Conservation (phyloP, 1,140 invertebrate species). For the Bilobella aurantiaca region DNA sequence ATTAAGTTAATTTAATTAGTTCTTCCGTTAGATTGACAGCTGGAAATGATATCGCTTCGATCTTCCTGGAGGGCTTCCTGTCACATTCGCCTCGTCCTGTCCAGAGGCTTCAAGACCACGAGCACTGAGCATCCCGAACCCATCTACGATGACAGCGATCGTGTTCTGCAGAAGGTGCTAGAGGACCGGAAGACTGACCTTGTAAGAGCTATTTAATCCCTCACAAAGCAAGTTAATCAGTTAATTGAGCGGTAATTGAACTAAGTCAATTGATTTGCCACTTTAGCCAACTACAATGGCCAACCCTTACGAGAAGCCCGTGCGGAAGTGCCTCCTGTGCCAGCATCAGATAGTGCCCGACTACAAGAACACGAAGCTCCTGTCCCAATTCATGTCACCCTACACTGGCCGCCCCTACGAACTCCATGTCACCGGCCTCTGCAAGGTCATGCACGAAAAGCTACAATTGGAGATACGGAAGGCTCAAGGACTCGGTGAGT, state of each 20-base stretch:
- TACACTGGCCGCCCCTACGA: constrained; percentile 85
- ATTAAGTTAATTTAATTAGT: background rate
- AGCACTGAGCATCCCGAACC: constrained; percentile 27
- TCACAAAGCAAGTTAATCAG: background rate
- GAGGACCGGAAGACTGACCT: constrained; percentile 24
- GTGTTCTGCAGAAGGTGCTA: constrained; percentile 30
- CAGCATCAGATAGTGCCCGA: constrained; percentile 67
- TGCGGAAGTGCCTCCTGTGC: constrained; percentile 72
- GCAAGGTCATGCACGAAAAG: constrained; percentile 57
- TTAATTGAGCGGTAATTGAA: background rate
- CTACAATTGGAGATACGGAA: constrained; percentile 61
- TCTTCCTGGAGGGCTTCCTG: too few relatives aligned
- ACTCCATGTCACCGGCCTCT: constrained; percentile 80
- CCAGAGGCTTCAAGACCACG: constrained; percentile 17
- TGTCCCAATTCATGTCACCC: constrained; percentile 91
- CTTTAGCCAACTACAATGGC: constrained; percentile 53
- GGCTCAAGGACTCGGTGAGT: constrained; percentile 53
- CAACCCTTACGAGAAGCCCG: constrained; percentile 73
- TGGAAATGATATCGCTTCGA: too few relatives aligned
- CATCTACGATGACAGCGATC: constrained; percentile 25
- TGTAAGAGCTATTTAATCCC: constrained; percentile 14
- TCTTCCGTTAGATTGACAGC: too few relatives aligned
- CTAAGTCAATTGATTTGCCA: constrained; percentile 14
- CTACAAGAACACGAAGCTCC: constrained; percentile 81
- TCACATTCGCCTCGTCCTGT: background rate